Conservation (phyloP, 2,797 vertebrate genomes). For the Amblyraja radiata region DNA sequence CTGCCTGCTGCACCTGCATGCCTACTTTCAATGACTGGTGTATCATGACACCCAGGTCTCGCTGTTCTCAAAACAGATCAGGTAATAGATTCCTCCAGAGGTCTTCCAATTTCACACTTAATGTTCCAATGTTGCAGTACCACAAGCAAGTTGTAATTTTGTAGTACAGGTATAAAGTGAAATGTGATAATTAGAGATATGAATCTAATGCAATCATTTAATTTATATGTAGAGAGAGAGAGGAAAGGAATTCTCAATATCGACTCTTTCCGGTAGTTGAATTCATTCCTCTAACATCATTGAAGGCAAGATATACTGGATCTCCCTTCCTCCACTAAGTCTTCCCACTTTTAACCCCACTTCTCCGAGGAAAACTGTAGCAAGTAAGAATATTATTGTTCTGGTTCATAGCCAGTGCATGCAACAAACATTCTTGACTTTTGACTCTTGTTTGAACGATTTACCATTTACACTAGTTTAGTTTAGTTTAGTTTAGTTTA, state of each 20-base stretch:
- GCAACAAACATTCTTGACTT: too few relatives aligned
- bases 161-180: too few relatives aligned
- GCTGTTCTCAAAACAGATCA: too few relatives aligned
- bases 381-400: too few relatives aligned
- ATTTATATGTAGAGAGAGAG: neutral
- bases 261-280: neutral
- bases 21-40: too few relatives aligned
- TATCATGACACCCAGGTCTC: too few relatives aligned
- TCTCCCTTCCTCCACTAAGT: neutral
- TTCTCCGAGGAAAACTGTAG: neutral
- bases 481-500: too few relatives aligned
- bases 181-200: neutral
- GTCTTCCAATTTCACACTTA: neutral
- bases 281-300: neutral
- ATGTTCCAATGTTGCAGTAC: neutral
- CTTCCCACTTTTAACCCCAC: neutral
- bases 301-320: neutral
- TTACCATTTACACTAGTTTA: neutral
- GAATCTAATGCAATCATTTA: neutral
- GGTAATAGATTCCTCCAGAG: neutral
- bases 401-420: too few relatives aligned
- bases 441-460: neutral
- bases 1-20: too few relatives aligned
- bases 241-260: neutral
- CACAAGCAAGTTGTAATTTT: neutral